Conservation (phyloP, 2,113 vertebrate genomes). For the Malurus melanocephalus region DNA sequence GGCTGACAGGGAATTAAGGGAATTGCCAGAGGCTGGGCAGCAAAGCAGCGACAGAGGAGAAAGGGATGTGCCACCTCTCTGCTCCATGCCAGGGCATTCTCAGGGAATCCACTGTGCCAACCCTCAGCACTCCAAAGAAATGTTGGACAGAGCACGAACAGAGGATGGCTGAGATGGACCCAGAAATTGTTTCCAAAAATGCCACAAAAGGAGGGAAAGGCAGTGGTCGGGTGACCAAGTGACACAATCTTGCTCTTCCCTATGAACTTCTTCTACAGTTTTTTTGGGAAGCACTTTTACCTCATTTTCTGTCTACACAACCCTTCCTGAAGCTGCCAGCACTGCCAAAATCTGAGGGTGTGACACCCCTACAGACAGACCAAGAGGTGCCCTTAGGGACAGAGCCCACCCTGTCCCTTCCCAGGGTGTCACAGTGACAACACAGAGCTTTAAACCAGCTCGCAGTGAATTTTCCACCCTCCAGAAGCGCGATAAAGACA, state of each 20-base stretch:
- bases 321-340: not conserved
- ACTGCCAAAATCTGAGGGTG: not conserved
- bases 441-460: not conserved
- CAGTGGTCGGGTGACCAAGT: not conserved
- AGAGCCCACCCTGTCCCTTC: not conserved
- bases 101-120: not conserved
- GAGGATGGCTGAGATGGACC: not conserved
- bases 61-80: not conserved
- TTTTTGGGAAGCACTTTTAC: not conserved
- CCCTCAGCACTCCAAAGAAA: rapidly evolving
- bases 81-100: not conserved
- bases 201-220: rapidly evolving
- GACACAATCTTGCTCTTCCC: not conserved
- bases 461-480: not conserved
- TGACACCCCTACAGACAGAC: rapidly evolving
- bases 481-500: not conserved
- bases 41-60: not conserved
- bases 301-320: not conserved
- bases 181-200: not conserved
- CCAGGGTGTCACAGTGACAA: not conserved
- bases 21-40: not conserved
- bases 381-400: not conserved
- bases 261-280: not conserved
- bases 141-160: not conserved
- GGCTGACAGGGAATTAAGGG: not conserved